These are phyloP conservation scores for Pedetes capensis DNA, from an alignment of 2,113 vertebrate species.

Conservation along the genomic window DNA sequence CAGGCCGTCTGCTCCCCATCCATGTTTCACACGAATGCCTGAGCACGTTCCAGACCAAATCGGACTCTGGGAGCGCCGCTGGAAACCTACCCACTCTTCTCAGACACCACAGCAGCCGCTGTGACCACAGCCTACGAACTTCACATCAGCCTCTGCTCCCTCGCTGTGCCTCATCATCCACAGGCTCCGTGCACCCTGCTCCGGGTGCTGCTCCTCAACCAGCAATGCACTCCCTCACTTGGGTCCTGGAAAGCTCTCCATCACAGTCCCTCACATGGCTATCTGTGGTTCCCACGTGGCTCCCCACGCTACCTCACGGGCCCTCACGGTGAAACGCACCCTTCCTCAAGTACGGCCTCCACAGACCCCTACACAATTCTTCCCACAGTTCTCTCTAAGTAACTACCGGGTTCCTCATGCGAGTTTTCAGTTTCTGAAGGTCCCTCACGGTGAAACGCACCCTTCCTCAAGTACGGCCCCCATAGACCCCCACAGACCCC, in stretches of 20 bases:
- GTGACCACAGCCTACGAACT: accelerated
- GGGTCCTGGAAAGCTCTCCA: accelerated
- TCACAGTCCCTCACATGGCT: not conserved
- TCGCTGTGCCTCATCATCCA: accelerated
- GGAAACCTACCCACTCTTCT: not conserved
- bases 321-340: not conserved
- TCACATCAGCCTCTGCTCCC: accelerated
- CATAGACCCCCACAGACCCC: too few relatives aligned
- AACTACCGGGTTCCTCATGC: too few relatives aligned
- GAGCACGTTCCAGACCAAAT: accelerated
- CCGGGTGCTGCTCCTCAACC: not conserved
- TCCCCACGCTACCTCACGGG: accelerated
- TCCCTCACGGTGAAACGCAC: not conserved
- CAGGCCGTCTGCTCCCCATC: not conserved
- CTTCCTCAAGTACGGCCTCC: too few relatives aligned
- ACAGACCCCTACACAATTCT: too few relatives aligned
- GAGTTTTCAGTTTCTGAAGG: too few relatives aligned
- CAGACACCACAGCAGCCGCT: accelerated
- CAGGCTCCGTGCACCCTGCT: not conserved
- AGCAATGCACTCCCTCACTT: not conserved
- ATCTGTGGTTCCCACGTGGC: too few relatives aligned
- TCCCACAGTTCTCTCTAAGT: too few relatives aligned
- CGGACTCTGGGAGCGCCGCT: accelerated
- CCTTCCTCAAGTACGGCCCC: too few relatives aligned
- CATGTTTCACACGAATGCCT: accelerated